A percentile compares a stretch with the other conserved stretches of the same genome.
Evolutionary conservation across 2,888 invertebrate genomes (phyloP).

Genomic region (Crematogaster levior): DNA sequence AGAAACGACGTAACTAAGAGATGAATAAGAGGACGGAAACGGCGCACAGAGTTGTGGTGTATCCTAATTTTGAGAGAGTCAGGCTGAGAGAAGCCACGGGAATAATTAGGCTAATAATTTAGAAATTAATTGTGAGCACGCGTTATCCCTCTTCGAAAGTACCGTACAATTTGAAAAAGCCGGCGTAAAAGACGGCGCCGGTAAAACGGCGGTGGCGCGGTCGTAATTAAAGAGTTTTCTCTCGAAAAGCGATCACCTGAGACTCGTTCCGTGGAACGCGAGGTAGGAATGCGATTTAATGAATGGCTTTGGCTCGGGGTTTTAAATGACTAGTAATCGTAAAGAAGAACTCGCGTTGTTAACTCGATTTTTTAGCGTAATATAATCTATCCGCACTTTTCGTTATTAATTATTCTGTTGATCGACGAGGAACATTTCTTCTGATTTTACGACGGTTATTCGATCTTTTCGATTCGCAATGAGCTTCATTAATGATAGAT

Average conservation of each 20-base stretch:
- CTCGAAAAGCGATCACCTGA: slow-evolving; percentile 64
- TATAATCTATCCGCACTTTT: slow-evolving; percentile 42
- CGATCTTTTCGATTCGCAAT: neutral
- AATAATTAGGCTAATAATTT: slow-evolving; percentile 70
- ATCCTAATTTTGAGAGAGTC: slow-evolving; percentile 51
- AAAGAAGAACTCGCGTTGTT: slow-evolving; percentile 29
- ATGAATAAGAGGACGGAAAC: neutral
- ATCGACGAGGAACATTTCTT: neutral
- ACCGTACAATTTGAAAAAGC: slow-evolving; percentile 30
- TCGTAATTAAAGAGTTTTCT: slow-evolving; percentile 70
- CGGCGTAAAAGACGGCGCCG: neutral
- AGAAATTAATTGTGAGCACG: slow-evolving; percentile 71
- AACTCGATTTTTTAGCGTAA: slow-evolving; percentile 47
- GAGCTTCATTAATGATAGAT: neutral
- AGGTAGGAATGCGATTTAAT: slow-evolving; percentile 48
- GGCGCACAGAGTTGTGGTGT: neutral
- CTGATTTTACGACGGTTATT: slow-evolving; percentile 20
- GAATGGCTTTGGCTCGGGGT: slow-evolving; percentile 45
- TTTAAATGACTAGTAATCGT: slow-evolving; percentile 49
- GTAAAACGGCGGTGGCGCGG: slow-evolving; percentile 26
- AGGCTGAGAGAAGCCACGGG: slow-evolving; percentile 52
- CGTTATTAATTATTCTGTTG: slow-evolving; percentile 47
- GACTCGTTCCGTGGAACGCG: slow-evolving; percentile 54
- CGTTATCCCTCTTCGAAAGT: slow-evolving; percentile 61
- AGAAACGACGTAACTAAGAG: neutral